Percentiles rank a stretch among this genome's conserved stretches.
phyloP scores from a whole-genome alignment of 1,140 invertebrate species.

The Diachasmimorpha longicaudata region DNA sequence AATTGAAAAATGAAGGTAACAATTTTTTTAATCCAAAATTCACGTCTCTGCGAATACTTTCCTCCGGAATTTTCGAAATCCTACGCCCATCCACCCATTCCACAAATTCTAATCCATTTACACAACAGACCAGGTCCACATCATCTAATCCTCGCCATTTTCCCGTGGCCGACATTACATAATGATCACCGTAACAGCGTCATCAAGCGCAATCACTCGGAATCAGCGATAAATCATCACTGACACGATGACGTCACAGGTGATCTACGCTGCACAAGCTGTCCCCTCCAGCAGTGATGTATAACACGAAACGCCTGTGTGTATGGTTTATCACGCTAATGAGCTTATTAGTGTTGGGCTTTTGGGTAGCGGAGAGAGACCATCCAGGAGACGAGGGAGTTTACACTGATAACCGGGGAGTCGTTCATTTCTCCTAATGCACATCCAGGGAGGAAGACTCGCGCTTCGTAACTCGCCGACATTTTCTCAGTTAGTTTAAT shows the following conservation, averaged over 20 bases:
- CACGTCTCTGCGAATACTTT: too few relatives aligned
- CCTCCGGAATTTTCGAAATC: too few relatives aligned
- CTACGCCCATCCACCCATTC: not conserved
- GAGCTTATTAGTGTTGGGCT: constrained; percentile 34
- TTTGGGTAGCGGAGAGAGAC: not conserved
- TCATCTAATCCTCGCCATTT: not conserved
- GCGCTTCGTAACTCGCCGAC: too few relatives aligned
- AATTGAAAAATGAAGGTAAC: too few relatives aligned
- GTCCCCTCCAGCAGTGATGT: not conserved
- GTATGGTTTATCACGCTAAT: constrained; percentile 27
- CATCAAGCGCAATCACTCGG: not conserved
- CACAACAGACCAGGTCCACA: not conserved
- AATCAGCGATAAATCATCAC: not conserved
- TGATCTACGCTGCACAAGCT: not conserved
- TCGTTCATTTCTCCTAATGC: too few relatives aligned
- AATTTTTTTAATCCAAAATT: too few relatives aligned
- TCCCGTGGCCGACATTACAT: not conserved
- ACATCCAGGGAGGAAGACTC: too few relatives aligned
- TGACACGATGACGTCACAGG: not conserved
- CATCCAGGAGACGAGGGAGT: too few relatives aligned
- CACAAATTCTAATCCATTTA: not conserved
- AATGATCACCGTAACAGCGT: not conserved
- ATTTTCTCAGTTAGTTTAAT: too few relatives aligned
- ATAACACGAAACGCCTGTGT: not conserved
- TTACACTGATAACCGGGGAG: too few relatives aligned